Evolutionary conservation across 2,888 invertebrate species (phyloP), one percentile per base, ranked within the genome.

Genomic region (Parochlus steinenii): DNA sequence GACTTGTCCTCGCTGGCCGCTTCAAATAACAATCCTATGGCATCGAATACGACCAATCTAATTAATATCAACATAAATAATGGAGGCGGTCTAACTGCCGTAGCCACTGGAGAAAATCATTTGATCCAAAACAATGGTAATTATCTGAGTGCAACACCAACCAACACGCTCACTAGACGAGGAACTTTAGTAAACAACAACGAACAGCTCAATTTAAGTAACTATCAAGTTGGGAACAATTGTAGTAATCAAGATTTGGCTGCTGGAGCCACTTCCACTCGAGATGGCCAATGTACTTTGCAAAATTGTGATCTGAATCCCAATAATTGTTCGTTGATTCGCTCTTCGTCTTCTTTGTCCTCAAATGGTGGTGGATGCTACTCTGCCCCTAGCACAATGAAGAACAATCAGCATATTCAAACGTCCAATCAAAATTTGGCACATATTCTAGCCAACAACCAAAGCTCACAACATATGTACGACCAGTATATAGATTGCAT

Each of bases 11-110:
- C 43, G 11, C 41, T 41, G 20, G 41, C 44, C 8, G 38, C 41
- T 11, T 41, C 42, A 16, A 43, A 43, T 25, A 44, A 42, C 41
- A 48, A 30, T 47, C 50, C 52, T 10, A 56, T 57, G 27, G 58
- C 59, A 3, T 58, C 59, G 42, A 59, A 57, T 40, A 59, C 59
- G 33, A 59, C 58, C 7, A 59, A 59, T 46, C 44, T 59, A 40
- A 59, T 59, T 19, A 59, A 59, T 41, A 59, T 59, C 6, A 59
- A 59, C 39, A 59, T 59, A 18, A 59, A 58, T 30, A 59, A 58
- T 39, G 58, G 57, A 15, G 59, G 59, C 4, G 51, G 49, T 38
- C 49, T 59, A 7, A 58, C 59, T 11, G 53, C 59, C 12, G 54
- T 58, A 38, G 58, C 59, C 16, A 55, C 59, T 2, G 59, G 59